Percentiles rank a stretch among this genome's conserved stretches.
phyloP scores from a whole-genome alignment of 2,113 vertebrate species.

The Syngnathus scovelli region DNA sequence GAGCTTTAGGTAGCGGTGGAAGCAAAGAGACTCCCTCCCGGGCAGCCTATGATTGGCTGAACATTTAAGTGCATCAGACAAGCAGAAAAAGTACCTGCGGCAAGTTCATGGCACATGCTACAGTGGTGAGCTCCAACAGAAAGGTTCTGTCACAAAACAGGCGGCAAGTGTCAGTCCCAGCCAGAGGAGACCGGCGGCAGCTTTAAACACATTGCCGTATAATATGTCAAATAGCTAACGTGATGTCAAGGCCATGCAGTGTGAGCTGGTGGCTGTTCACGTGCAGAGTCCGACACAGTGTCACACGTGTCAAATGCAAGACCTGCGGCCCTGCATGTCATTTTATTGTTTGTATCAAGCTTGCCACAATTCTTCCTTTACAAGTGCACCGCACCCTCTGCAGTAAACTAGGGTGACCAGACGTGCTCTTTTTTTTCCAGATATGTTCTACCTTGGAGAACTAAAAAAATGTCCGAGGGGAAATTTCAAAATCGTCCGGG shows the following conservation, averaged over 20 bases:
- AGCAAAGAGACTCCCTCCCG: slow-evolving; percentile 16
- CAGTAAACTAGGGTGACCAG: no score
- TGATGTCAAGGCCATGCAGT: slow-evolving; percentile 30
- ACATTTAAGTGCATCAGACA: slow-evolving; percentile 44
- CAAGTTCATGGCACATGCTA: slow-evolving; percentile 2
- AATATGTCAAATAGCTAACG: slow-evolving; percentile 28
- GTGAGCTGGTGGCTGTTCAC: slow-evolving; percentile 14
- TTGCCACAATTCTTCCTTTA: neutral
- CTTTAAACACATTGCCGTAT: slow-evolving; percentile 2
- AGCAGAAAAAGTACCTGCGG: slow-evolving; percentile 38
- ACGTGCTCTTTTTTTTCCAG: no score
- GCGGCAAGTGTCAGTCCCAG: slow-evolving; percentile 25
- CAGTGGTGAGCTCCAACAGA: neutral
- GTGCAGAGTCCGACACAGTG: slow-evolving; percentile 13
- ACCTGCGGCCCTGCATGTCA: neutral
- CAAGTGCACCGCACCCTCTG: neutral
- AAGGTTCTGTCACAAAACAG: slow-evolving; percentile 29
- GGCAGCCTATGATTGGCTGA: slow-evolving; percentile 39
- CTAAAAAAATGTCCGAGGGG: no score
- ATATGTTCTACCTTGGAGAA: no score
- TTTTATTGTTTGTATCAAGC: neutral
- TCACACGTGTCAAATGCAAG: neutral
- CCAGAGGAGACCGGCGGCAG: neutral
- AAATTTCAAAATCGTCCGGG: no score
- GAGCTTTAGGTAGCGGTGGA: neutral